Base-by-base conservation (phyloP, 2,888 invertebrate genomes). In the Leptopilina myrica region DNA sequence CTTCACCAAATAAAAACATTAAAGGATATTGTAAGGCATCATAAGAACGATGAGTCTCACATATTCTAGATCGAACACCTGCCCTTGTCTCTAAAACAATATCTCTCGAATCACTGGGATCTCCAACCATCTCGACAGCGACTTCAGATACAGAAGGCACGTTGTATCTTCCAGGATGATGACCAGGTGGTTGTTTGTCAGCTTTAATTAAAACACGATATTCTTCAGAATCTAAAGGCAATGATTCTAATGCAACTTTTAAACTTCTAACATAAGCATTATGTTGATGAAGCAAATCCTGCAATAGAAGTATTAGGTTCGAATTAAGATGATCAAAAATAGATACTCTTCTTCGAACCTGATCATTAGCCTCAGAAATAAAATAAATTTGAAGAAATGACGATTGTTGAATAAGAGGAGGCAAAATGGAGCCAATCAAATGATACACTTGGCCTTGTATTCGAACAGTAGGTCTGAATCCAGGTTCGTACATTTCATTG, bases 91-190 rank as follows among this genome's bases (percentile, higher is more conserved):
- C 20, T 20, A 20, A 20, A 20, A 20, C 20, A 20, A 20, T 20
- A 20, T 20, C 20, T 20, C 20, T 20, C 20, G 20, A 20, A 20
- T 20, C 20, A 20, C 20, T 20, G 0, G 20, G 20, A 20, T 20
- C 20, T 20, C 1, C 20, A 20, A 20, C 20, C 20, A 20, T 20
- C 20, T 1, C 20, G 1, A 20, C 82, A 64, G 86, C 87, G 20
- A 86, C 87, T 82, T 87, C 84, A 79, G 86, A 79, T 64, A 80
- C 78, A 11, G 78, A 78, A 79, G 86, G 86, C 9, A 80, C 85
- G 77, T 87, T 86, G 76, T 80, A 86, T 66, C 84, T 77, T 15
- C 82, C 8, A 62, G 69, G 69, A 49, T 80, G 79, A 77, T 79
- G 64, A 9, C 82, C 80, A 79, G 78, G 8, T 78, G 67, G 80